Conservation (phyloP, 2,888 invertebrate genomes). For the Gordius sp. region DNA sequence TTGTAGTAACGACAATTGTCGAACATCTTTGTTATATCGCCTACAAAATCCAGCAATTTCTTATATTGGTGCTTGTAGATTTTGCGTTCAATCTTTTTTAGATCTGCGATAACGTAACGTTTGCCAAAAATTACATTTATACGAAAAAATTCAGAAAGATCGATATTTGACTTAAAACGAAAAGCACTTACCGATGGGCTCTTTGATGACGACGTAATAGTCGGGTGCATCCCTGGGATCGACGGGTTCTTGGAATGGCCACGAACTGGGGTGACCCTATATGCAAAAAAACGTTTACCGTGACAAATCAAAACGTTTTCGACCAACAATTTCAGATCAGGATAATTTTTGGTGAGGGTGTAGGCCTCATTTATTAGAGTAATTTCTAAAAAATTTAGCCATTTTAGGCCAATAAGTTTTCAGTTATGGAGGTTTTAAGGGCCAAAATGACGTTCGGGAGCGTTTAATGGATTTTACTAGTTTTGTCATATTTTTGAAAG, state of each 20-base stretch:
- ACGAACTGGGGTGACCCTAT: slow-evolving; percentile 63
- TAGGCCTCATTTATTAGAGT: too few relatives aligned
- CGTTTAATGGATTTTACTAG: too few relatives aligned
- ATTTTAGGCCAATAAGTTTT: too few relatives aligned
- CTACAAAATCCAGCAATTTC: slow-evolving; percentile 48
- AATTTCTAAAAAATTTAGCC: too few relatives aligned
- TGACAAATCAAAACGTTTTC: slow-evolving; percentile 15
- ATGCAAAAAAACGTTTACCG: slow-evolving; percentile 15
- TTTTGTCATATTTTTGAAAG: too few relatives aligned
- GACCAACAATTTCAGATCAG: too few relatives aligned
- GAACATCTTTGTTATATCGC: slow-evolving; percentile 89
- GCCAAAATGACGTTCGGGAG: too few relatives aligned
- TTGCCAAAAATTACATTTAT: background rate
- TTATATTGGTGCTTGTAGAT: slow-evolving; percentile 26
- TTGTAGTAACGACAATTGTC: slow-evolving; percentile 95
- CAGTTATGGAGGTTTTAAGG: too few relatives aligned
- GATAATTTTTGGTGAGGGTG: too few relatives aligned
- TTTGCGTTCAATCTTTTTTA: slow-evolving; percentile 44
- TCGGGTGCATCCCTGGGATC: slow-evolving; percentile 81
- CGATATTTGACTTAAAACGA: background rate
- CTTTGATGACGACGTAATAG: slow-evolving; percentile 46
- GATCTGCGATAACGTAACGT: slow-evolving; percentile 40
- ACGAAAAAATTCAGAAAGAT: background rate
- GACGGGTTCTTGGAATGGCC: slow-evolving; percentile 92
- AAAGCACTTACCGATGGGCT: slow-evolving; percentile 29